phyloP scores from a whole-genome alignment of 1,140 invertebrate species.

The Tachypleus tridentatus region DNA sequence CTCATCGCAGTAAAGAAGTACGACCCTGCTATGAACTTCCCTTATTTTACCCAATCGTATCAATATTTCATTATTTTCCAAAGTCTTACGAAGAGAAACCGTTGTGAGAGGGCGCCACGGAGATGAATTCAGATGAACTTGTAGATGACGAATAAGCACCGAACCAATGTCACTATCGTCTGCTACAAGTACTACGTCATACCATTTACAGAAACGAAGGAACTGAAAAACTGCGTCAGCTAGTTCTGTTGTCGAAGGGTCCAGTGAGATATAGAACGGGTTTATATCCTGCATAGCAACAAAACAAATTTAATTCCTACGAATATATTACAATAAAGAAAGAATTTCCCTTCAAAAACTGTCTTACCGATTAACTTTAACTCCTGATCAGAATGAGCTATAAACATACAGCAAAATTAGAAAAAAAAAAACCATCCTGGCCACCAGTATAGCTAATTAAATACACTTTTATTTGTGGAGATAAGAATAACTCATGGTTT shows the following conservation, averaged over 20 bases:
- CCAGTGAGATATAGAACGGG: slow-evolving; percentile 11
- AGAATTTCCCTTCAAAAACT: too few relatives aligned
- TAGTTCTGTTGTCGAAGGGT: slow-evolving; percentile 10
- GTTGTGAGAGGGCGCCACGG: neutral
- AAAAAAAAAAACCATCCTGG: too few relatives aligned
- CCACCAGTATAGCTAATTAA: too few relatives aligned
- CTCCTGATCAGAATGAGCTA: too few relatives aligned
- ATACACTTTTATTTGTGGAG: too few relatives aligned
- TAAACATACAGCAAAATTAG: too few relatives aligned
- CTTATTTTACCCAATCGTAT: neutral
- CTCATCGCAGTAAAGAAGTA: slow-evolving; percentile 1
- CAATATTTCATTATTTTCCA: neutral
- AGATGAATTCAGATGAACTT: neutral
- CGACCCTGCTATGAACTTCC: neutral
- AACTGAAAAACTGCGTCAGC: slow-evolving; percentile 9
- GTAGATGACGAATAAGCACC: neutral
- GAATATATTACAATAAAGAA: too few relatives aligned
- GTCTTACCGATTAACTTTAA: too few relatives aligned
- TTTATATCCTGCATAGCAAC: slow-evolving; percentile 6
- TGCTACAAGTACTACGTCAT: slow-evolving; percentile 3
- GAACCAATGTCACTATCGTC: slow-evolving; percentile 7
- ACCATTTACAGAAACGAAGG: slow-evolving; percentile 11
- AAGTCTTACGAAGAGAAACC: neutral
- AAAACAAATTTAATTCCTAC: neutral
- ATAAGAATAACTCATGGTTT: too few relatives aligned